Conservation (phyloP, 2,113 vertebrate species). For the Pogona vitticeps region DNA sequence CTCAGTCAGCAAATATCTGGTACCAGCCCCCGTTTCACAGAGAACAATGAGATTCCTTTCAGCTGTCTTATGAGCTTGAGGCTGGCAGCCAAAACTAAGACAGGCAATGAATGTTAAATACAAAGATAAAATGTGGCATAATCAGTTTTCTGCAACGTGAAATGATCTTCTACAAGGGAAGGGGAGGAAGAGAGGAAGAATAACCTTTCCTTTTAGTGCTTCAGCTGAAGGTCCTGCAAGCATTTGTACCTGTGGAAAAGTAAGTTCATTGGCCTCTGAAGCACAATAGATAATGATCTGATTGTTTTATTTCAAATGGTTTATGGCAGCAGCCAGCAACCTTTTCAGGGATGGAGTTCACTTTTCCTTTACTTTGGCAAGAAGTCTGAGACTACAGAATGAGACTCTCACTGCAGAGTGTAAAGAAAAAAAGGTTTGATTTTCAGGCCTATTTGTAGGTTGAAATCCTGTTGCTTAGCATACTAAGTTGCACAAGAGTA, state of each 20-base stretch:
- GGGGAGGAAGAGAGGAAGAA: conserved; percentile 24
- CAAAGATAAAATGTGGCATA: conserved; percentile 17
- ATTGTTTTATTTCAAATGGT: conserved; percentile 7
- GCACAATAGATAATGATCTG: conserved; percentile 29
- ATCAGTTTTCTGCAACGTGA: not conserved
- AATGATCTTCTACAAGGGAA: conserved; percentile 34
- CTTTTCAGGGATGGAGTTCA: conserved; percentile 30
- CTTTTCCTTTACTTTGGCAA: conserved; percentile 30
- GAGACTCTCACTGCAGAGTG: conserved; percentile 35
- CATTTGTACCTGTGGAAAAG: conserved; percentile 15
- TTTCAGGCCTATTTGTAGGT: conserved; percentile 30
- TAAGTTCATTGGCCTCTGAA: conserved; percentile 28
- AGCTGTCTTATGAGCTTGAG: not conserved
- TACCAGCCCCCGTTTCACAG: not conserved
- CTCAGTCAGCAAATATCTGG: not conserved
- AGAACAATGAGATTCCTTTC: not conserved
- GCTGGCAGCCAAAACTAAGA: not conserved
- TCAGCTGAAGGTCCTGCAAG: conserved; percentile 18
- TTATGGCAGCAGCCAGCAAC: conserved; percentile 21
- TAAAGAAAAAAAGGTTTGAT: conserved; percentile 1
- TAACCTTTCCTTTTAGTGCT: not conserved
- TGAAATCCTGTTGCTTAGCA: not conserved
- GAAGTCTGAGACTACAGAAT: not conserved
- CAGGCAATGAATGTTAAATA: not conserved
- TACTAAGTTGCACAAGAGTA: too few species aligned